Base-by-base conservation (phyloP, 2,888 invertebrate genomes). In the Metalampra italica region DNA sequence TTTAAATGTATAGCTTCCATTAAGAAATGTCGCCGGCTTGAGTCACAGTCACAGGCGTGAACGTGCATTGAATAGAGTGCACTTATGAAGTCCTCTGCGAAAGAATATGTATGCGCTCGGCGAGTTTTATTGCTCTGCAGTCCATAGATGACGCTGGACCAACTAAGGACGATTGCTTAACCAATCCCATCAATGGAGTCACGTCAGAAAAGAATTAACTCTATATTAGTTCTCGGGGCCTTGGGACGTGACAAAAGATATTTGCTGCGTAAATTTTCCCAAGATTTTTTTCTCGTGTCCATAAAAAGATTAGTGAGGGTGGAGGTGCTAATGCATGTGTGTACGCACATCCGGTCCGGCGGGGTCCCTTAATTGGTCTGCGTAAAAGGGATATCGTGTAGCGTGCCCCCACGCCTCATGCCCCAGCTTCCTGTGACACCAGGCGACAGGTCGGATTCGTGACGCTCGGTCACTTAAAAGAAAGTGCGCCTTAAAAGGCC, bases 321-420 rank as follows among this genome's bases (percentile, higher is more conserved):
- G 67, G 68, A 88, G 87, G 88, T 88, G 88, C 78, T 88, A 88
- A 88, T 88, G 87, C 75, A 71, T 76, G 70, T 77, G 75, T 80
- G 77, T 82, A 81, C 73, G 72, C 70, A 78, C 80, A 80, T 89
- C 89, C 89, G 89, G 88, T 83, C 87, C 77, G 70, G 65, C 60
- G 73, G 77, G 78, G 84, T 82, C 83, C 82, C 85, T 88, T 89
- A 88, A 89, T 89, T 87, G 89, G 83, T 78, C 79, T 71, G 77
- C 82, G 85, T 89, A 88, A 89, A 88, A 89, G 89, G 87, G 87
- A 88, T 89, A 85, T 85, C 89, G 79, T 89, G 89, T 88, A 82
- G 69, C 73, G 59, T 66, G 70, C 69, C 73, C 59, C 71, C 68
- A 66, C 70, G 64, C 68, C 66, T 68, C 63, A 63, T 64, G 66